Evolutionary conservation across 2,888 invertebrate species (phyloP), one percentile per base, ranked within the genome.

Genomic region (Mesochorus sp.): DNA sequence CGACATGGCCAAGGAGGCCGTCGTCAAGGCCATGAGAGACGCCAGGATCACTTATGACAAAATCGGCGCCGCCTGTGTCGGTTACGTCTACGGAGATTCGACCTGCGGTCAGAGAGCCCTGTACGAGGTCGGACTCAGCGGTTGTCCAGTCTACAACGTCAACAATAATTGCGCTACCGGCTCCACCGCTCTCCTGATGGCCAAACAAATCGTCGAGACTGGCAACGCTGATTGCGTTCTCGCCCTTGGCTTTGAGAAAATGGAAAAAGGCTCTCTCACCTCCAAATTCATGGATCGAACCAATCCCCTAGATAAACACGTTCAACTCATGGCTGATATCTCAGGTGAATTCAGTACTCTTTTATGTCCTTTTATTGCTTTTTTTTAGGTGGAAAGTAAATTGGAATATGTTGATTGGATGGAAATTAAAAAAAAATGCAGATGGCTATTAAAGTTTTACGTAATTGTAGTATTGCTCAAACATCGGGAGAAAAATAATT

Each of bases 131-230:
- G 99, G 99, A 72, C 95, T 99, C 95, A 98, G 96, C 31, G 99
- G 99, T 44, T 98, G 99, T 81, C 99, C 99, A 2, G 95, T 99
- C 82, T 97, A 96, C 92, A 99, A 99, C 91, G 99, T 99, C 10
- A 99, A 99, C 92, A 99, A 99, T 90, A 99, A 99, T 88, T 99
- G 99, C 89, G 96, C 99, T 0, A 99, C 99, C 0, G 99, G 99
- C 26, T 96, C 99, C 0, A 97, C 96, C 67, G 99, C 99, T 0
- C 91, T 99, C 2, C 94, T 95, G 88, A 92, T 99, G 87, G 98
- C 95, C 0, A 98, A 98, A 89, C 98, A 99, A 91, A 93, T 98
- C 17, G 92, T 99, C n/a, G 96, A 97, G 91, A 95, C 96, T 79
- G 98, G 97, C 8, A 93, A 95, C 85, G 94, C 95, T 12, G 96